Evolutionary conservation across 2,888 invertebrate species (phyloP).

Genomic region (Parapristionchus giblindavisi): DNA sequence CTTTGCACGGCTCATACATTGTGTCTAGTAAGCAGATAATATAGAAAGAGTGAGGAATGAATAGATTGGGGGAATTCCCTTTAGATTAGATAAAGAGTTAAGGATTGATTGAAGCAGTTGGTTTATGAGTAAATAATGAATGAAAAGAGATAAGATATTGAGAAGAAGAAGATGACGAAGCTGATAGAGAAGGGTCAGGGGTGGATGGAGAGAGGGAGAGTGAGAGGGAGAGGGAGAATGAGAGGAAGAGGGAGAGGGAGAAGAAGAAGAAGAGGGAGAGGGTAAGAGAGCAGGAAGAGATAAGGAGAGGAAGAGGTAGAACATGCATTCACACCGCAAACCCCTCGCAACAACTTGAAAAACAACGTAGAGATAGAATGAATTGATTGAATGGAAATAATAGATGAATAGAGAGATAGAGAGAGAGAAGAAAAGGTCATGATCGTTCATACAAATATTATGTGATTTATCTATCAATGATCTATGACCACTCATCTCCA

Average conservation of each 20-base stretch:
- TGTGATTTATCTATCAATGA: no score
- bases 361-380: background rate
- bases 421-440: no score
- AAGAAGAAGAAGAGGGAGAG: background rate
- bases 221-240: background rate
- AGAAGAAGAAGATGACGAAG: background rate
- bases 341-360: background rate
- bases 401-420: no score
- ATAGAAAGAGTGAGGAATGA: no score
- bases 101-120: background rate
- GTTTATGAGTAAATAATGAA: no score
- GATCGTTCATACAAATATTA: no score
- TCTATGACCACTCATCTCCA: no score
- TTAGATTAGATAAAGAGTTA: no score
- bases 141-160: background rate
- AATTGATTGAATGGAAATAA: no score
- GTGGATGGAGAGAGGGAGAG: background rate
- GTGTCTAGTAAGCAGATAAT: no score
- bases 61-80: no score
- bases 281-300: background rate
- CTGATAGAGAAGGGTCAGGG: background rate
- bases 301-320: background rate
- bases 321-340: background rate
- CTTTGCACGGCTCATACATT: no score
- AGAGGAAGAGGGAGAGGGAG: conserved; percentile 13